Conservation (phyloP, 1,140 invertebrate genomes). For the Chlorops oryzae region DNA sequence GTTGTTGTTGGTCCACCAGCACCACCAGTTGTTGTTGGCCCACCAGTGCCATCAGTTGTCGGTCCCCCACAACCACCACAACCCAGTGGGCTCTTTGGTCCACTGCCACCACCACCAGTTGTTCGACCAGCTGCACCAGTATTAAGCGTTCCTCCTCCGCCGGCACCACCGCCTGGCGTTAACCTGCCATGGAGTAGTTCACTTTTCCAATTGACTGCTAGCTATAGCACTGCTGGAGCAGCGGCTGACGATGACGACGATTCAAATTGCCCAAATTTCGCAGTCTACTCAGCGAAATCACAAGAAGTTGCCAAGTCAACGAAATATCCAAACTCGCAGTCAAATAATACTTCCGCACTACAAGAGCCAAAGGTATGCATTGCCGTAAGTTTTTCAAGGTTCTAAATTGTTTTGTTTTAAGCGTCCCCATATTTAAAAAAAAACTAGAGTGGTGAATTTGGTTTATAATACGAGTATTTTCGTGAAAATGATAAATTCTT, state of each 20-base stretch:
- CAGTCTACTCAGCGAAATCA: constrained; percentile 72
- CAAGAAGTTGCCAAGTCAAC: constrained; percentile 64
- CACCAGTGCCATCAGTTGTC: constrained; percentile 29
- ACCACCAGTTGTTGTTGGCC: constrained; percentile 24
- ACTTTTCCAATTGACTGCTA: constrained; percentile 31
- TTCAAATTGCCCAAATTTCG: constrained; percentile 75
- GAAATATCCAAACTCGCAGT: constrained; percentile 29
- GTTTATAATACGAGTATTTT: too few relatives aligned
- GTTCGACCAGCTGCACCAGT: constrained; percentile 5
- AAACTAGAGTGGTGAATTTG: too few relatives aligned
- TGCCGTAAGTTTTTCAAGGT: neutral
- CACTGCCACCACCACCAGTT: neutral
- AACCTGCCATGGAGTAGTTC: constrained; percentile 27
- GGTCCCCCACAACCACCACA: constrained; percentile 19
- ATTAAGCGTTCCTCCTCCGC: constrained; percentile 31
- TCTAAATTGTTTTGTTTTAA: too few relatives aligned
- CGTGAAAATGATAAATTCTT: too few relatives aligned
- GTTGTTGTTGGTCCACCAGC: constrained; percentile 12
- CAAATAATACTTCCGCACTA: too few relatives aligned
- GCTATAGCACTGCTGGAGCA: constrained; percentile 39
- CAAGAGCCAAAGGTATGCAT: constrained; percentile 32
- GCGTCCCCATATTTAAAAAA: too few relatives aligned
- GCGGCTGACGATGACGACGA: constrained; percentile 55
- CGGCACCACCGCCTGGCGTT: constrained; percentile 31
- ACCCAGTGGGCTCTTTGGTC: too few relatives aligned